These are phyloP conservation scores for Himalopsyche anomala DNA, from an alignment of 2,888 invertebrate species.

Conservation along the genomic window DNA sequence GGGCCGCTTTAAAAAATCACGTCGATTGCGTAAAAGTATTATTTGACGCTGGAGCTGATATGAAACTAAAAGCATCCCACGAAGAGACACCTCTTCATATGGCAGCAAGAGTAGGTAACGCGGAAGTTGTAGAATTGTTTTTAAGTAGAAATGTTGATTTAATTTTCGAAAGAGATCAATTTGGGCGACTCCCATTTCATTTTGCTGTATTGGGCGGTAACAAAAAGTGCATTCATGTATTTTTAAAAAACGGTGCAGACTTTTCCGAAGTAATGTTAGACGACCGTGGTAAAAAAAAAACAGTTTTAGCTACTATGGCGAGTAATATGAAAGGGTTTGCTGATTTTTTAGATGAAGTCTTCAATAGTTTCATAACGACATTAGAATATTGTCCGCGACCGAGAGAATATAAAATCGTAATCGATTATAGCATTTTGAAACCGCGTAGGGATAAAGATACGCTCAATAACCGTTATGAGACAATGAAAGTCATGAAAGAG, in stretches of 20 bases:
- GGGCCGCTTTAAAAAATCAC: slow-evolving; percentile 77
- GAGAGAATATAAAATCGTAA: slow-evolving; percentile 72
- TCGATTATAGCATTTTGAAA: slow-evolving; percentile 76
- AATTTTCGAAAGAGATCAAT: slow-evolving; percentile 61
- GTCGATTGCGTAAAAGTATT: slow-evolving; percentile 73
- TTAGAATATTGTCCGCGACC: slow-evolving; percentile 73
- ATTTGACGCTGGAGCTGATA: slow-evolving; percentile 73
- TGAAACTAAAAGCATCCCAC: slow-evolving; percentile 72
- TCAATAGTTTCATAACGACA: slow-evolving; percentile 75
- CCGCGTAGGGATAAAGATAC: slow-evolving; percentile 66
- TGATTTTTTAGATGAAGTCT: slow-evolving; percentile 75
- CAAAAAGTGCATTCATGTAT: slow-evolving; percentile 75
- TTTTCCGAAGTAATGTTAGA: slow-evolving; percentile 70
- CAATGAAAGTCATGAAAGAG: slow-evolving; percentile 77
- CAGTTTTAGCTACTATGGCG: slow-evolving; percentile 76
- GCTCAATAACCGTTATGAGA: slow-evolving; percentile 69
- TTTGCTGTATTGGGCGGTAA: too few species aligned
- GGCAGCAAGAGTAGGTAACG: slow-evolving; percentile 72
- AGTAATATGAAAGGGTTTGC: slow-evolving; percentile 76
- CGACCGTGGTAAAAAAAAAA: slow-evolving; percentile 71
- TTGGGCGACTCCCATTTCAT: slow-evolving; percentile 73
- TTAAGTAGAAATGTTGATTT: slow-evolving; percentile 40
- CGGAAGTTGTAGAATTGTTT: slow-evolving; percentile 69
- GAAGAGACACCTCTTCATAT: slow-evolving; percentile 74
- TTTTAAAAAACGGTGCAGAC: slow-evolving; percentile 74